Evolutionary conservation across 1,140 invertebrate genomes (phyloP), one percentile per base, ranked within the genome.

Genomic region (Asbolus verrucosus): DNA sequence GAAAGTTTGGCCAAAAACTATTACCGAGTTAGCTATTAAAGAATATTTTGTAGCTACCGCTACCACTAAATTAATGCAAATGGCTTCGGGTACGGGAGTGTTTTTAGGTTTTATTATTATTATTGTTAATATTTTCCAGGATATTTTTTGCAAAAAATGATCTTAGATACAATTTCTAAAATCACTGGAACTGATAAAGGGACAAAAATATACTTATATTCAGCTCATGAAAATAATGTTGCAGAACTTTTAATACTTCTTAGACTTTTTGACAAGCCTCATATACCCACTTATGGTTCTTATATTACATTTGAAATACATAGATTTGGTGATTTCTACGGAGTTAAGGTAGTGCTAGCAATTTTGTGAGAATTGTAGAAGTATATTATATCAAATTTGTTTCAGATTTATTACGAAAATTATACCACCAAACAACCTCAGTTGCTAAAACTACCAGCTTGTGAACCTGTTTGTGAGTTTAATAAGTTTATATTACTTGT

Each of bases 181-280:
- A 78, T 80, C 6, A 73, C 83, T 2, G 81, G 77, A 14, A 84
- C 70, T 13, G 79, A 81, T 14, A 84, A 84, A 4, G 71, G 78
- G 3, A 82, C 85, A 4, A 91, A 90, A 78, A 85, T 92, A 67
- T 88, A 84, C 46, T 84, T 90, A 67, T 92, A 90, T 73, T 84
- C 88, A 2, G 89, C 87, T 1, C 92, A 94, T 75, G 92, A 94
- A 75, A 88, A 87, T 1, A 92, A 90, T 1, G 78, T 94, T 1
- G 85, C 88, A 0, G 87, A 89, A 65, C 75, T 93, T 5, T 77
- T 93, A 14, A 79, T 84, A 5, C 85, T 88, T 1, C 77, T 94
- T 39, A 85, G 85, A 6, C 82, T 92, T 2, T 94, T 89, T 85
- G 84, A 39, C 4, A 1, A 92, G 54, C 80, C 82, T n/a, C 86